A percentile compares a stretch with the other conserved stretches of the same genome.
Conservation (phyloP, 1,140 invertebrate genomes). For the Drosophila kikkawai region DNA sequence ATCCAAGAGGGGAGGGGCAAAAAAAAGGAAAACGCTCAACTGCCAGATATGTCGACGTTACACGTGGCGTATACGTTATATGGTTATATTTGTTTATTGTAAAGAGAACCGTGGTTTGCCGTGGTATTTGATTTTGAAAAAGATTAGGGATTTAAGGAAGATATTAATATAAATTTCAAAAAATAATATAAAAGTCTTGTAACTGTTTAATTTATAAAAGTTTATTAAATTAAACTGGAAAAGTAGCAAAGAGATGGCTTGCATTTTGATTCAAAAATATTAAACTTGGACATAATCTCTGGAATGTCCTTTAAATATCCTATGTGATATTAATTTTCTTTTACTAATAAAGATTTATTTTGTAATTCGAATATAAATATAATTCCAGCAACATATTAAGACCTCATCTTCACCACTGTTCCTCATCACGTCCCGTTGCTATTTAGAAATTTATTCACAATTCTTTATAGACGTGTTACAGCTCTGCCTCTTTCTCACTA, state of each 20-base stretch:
- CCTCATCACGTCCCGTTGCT: slow-evolving; percentile 53
- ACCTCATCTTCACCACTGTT: slow-evolving; percentile 30
- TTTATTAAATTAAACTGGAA: neutral
- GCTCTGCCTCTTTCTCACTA: slow-evolving; percentile 27
- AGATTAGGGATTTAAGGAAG: neutral
- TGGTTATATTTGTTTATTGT: slow-evolving; percentile 55
- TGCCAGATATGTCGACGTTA: slow-evolving; percentile 39
- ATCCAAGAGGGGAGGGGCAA: neutral
- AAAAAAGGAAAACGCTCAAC: slow-evolving; percentile 30
- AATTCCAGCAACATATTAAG: neutral
- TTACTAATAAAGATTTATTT: neutral
- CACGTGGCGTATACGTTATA: slow-evolving; percentile 73
- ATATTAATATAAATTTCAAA: too few relatives aligned
- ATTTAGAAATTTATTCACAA: slow-evolving; percentile 77
- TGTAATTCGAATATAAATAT: neutral
- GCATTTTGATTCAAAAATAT: too few relatives aligned
- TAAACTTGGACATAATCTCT: neutral
- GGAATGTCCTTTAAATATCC: neutral
- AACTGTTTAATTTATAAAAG: too few relatives aligned
- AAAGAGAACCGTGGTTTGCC: slow-evolving; percentile 35
- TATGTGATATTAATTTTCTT: neutral
- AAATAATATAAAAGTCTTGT: too few relatives aligned
- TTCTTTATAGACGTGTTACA: slow-evolving; percentile 78
- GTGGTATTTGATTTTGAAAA: neutral
- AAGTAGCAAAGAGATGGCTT: too few relatives aligned